phyloP scores from a whole-genome alignment of 2,888 invertebrate species.

The Polymixis lichenea region DNA sequence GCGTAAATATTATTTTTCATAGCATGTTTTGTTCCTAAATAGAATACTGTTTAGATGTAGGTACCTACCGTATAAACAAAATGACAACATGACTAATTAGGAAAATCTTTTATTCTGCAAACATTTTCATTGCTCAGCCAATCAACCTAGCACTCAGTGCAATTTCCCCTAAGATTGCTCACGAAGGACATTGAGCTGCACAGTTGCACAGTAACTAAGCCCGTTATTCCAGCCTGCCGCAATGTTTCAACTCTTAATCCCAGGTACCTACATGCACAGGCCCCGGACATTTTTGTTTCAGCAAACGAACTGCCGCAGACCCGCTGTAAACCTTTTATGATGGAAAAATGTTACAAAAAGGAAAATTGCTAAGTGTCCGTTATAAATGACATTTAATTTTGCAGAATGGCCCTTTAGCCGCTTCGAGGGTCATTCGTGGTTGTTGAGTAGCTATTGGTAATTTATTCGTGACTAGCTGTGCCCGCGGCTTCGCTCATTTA shows the following conservation, averaged over 20 bases:
- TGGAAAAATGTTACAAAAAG: slow-evolving; percentile 62
- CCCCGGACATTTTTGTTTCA: slow-evolving; percentile 65
- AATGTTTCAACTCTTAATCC: slow-evolving; percentile 73
- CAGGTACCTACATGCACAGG: slow-evolving; percentile 62
- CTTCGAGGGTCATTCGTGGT: slow-evolving; percentile 34
- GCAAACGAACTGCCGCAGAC: slow-evolving; percentile 64
- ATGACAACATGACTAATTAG: background rate
- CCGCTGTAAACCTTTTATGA: slow-evolving; percentile 66
- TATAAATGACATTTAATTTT: slow-evolving; percentile 46
- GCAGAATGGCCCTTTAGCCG: slow-evolving; percentile 39
- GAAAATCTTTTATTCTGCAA: background rate
- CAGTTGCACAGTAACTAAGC: slow-evolving; percentile 59
- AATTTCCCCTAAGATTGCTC: slow-evolving; percentile 36
- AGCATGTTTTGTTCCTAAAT: too few relatives aligned
- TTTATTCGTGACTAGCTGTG: slow-evolving; percentile 26
- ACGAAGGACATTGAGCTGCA: slow-evolving; percentile 44
- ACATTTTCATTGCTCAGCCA: background rate
- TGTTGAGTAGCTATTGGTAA: slow-evolving; percentile 34
- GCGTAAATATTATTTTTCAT: background rate
- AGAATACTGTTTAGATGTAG: too few relatives aligned
- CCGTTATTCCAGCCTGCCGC: slow-evolving; percentile 57
- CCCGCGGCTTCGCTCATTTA: background rate
- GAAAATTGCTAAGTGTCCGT: slow-evolving; percentile 62
- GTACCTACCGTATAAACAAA: background rate
- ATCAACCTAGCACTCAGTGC: slow-evolving; percentile 21